phyloP scores from a whole-genome alignment of 1,140 invertebrate genomes.

The Drosophila micromelanica region DNA sequence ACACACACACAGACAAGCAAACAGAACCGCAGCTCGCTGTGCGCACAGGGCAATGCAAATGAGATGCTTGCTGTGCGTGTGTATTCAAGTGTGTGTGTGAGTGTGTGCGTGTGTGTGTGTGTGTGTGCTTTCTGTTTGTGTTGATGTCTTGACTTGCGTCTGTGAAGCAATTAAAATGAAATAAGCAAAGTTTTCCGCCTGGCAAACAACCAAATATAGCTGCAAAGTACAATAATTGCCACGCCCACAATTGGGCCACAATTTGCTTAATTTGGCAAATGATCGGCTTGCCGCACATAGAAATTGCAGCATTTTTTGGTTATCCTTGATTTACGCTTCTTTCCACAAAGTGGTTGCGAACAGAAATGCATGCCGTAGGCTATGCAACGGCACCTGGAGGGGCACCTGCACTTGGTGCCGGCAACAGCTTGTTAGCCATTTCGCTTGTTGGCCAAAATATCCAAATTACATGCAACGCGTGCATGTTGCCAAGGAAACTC shows the following conservation, averaged over 20 bases:
- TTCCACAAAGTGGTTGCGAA: conserved; percentile 29
- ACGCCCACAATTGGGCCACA: conserved; percentile 8
- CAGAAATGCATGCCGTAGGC: conserved; percentile 15
- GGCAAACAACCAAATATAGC: conserved; percentile 46
- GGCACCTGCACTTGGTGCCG: not conserved
- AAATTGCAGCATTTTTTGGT: conserved; percentile 26
- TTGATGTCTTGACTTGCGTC: conserved; percentile 42
- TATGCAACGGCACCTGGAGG: conserved; percentile 13
- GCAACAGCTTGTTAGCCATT: conserved; percentile 58
- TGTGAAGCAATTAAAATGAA: conserved; percentile 73
- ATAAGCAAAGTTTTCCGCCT: conserved; percentile 56
- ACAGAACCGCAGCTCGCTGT: conserved; percentile 15
- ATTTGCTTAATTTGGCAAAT: conserved; percentile 58
- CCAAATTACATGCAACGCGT: not conserved
- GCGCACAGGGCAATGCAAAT: conserved; percentile 41
- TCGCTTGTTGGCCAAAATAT: not conserved
- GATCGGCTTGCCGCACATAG: conserved; percentile 33
- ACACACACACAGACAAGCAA: conserved; percentile 28
- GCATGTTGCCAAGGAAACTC: not conserved
- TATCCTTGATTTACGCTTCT: conserved; percentile 66
- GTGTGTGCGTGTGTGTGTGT: conserved; percentile 8
- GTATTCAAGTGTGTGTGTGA: conserved; percentile 12
- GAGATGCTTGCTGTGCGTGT: conserved; percentile 21
- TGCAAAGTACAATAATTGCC: not conserved
- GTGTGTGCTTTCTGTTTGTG: conserved; percentile 18